Conservation (phyloP, 2,113 vertebrate species). For the Brachypodius melanocephalos region DNA sequence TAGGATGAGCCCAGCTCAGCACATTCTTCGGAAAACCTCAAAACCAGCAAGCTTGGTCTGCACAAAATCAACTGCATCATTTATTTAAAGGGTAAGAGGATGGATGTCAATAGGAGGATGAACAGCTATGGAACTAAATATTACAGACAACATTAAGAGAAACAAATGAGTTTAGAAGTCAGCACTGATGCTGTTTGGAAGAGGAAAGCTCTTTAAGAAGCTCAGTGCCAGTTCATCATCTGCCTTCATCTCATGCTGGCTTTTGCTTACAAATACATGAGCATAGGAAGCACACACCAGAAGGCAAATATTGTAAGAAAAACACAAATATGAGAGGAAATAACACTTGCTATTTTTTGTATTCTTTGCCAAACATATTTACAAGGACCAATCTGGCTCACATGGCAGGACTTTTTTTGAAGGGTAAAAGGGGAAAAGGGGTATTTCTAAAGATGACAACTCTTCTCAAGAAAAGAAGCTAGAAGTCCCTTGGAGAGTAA, state of each 20-base stretch:
- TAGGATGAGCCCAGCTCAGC: background rate
- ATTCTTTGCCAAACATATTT: background rate
- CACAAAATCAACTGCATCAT: background rate
- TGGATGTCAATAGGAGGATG: constrained; percentile 11
- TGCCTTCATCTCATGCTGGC: background rate
- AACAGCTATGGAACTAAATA: background rate
- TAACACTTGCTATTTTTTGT: background rate
- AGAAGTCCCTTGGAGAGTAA: background rate
- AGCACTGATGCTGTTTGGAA: background rate
- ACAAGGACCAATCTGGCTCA: background rate
- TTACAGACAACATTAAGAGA: background rate
- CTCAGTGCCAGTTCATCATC: background rate
- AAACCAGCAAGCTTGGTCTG: background rate
- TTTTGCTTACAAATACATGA: background rate
- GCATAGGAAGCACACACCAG: background rate
- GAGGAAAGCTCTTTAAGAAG: background rate
- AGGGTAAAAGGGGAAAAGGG: background rate
- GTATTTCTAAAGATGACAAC: background rate
- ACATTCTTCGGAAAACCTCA: background rate
- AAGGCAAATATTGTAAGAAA: background rate
- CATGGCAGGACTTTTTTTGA: background rate
- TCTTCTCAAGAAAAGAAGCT: background rate
- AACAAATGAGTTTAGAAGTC: background rate
- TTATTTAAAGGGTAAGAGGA: constrained; percentile 12
- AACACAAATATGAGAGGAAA: background rate